Base-by-base conservation (phyloP, 2,113 vertebrate genomes). In the Sigmodon hispidus region DNA sequence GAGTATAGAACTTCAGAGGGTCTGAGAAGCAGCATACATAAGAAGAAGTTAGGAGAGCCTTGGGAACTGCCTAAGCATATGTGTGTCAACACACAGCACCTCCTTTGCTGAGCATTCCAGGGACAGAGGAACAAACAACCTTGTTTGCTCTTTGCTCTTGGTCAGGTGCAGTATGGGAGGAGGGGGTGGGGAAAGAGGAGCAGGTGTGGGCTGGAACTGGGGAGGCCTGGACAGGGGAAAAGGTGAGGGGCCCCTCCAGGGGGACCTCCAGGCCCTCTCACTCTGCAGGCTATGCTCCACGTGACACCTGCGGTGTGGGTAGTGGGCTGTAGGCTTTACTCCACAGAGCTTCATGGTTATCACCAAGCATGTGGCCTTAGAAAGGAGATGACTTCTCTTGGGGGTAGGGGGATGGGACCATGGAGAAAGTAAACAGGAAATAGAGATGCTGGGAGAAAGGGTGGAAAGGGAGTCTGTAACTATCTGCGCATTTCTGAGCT, bases 321-420 rank as follows among this genome's bases (percentile, higher is more conserved):
- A 22, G 40, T 59, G 12, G 26, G 12, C 26, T 34, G 55, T 43
- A 4, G 55, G 55, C 22, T 22, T 70, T 67, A 50, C 13, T 87
- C 77, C 73, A 40, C 45, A 70, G 76, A 86, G 69, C 57, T 45
- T 9, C 16, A 13, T 13, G 52, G n/a, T 89, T 43, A 90, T 83
- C 80, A 88, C 24, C 57, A 77, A 83, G 43, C 34, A 96, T 94
- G 45, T 98, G 98, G 98, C 98, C 98, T 98, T 31, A 7, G 97
- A 97, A 98, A 92, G 98, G 98, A 98, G 70, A 96, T 59, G 34
- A 5, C n/a, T 75, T 43, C 10, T 16, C 67, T 63, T 81, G 40
- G n/a, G 31, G 34, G 40, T 31, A 83, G 7, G 34, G 24, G 70
- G 12, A 12, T 90, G 34, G n/a, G 15, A 17, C 87, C 26, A 43